phyloP scores from a whole-genome alignment of 2,888 invertebrate genomes.

The Himalopsyche kuldschensis region DNA sequence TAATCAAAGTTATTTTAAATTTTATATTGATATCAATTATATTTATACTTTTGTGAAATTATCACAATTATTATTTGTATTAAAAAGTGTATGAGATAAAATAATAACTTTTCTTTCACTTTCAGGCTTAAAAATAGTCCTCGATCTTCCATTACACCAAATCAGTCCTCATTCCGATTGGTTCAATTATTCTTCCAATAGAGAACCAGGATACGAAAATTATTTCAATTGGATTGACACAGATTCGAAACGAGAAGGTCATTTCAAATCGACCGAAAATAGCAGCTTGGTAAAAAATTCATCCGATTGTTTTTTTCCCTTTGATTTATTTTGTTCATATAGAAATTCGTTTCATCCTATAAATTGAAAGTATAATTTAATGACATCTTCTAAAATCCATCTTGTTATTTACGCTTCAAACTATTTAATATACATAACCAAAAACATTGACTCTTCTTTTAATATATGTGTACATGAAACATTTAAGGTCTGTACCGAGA shows the following conservation, averaged over 20 bases:
- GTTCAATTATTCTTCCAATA: constrained; percentile 68
- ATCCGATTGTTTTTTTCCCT: too few relatives aligned
- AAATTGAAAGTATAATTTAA: too few relatives aligned
- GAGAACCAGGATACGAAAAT: constrained; percentile 65
- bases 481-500: background rate
- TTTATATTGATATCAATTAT: too few relatives aligned
- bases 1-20: too few relatives aligned
- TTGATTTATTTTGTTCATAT: too few relatives aligned
- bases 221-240: constrained; percentile 55
- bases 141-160: constrained; percentile 54
- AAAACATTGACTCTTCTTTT: background rate
- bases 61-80: too few relatives aligned
- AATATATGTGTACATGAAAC: too few relatives aligned
- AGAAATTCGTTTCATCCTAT: too few relatives aligned
- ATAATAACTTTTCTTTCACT: background rate
- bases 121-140: constrained; percentile 51
- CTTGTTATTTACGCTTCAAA: background rate
- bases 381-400: too few relatives aligned
- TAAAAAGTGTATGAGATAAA: background rate
- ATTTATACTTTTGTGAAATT: too few relatives aligned
- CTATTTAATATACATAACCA: background rate
- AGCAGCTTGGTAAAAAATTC: background rate
- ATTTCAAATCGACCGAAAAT: background rate
- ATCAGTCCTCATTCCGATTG: constrained; percentile 72
- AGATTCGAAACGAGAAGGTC: background rate